These are phyloP conservation scores for Microcaecilia unicolor DNA, from an alignment of 2,797 vertebrate species.

Conservation along the genomic window DNA sequence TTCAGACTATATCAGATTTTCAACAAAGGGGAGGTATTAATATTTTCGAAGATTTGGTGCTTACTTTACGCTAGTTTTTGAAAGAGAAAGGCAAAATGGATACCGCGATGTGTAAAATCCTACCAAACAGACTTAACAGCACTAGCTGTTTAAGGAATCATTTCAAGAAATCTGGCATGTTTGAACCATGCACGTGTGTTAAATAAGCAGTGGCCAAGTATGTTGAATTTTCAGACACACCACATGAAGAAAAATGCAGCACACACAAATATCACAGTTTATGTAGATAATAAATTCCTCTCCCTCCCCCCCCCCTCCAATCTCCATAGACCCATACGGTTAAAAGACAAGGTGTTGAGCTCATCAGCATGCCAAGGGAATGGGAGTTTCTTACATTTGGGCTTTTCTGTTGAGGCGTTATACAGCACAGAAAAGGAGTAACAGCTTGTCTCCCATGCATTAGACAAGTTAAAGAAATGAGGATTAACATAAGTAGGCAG, in stretches of 20 bases:
- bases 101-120: no score
- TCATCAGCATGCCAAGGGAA: slow-evolving; percentile 13
- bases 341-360: slow-evolving; percentile 17
- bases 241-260: neutral
- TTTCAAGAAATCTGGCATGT: no score
- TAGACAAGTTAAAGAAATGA: slow-evolving; percentile 38
- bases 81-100: no score
- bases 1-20: no score
- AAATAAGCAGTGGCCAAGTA: neutral
- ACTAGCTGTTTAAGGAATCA: no score
- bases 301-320: no score
- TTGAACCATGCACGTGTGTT: slow-evolving; percentile 2
- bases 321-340: slow-evolving; percentile 4
- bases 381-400: slow-evolving; percentile 8
- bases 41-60: no score
- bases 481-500: slow-evolving; percentile 24
- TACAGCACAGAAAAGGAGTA: slow-evolving; percentile 11
- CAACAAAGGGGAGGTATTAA: no score
- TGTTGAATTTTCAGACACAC: slow-evolving; percentile 6
- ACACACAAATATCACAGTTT: neutral
- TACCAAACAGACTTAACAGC: no score
- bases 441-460: slow-evolving; percentile 27
- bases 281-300: no score
- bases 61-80: no score
- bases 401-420: slow-evolving; percentile 12